Base-by-base conservation (phyloP, 2,888 invertebrate genomes). In the Parthenolecanium corni region DNA sequence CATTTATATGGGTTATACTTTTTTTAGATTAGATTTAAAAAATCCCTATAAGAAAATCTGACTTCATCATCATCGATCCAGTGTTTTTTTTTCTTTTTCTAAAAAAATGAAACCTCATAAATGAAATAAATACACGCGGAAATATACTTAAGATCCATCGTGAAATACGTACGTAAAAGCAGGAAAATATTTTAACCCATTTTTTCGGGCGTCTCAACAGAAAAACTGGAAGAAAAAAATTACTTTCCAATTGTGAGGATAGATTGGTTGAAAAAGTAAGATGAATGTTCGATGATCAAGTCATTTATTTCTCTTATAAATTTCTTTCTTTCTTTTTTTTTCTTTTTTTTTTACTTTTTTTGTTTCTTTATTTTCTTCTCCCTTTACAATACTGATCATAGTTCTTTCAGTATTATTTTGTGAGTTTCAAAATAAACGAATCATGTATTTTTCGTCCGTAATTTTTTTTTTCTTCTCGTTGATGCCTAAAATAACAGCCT, bases 1-100 rank as follows among this genome's bases (percentile, higher is more conserved):
- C 2, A 12, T 2, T 2, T 47, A 18, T n/a, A n/a, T n/a, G n/a
- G n/a, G n/a, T n/a, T n/a, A n/a, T n/a, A n/a, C n/a, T n/a, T n/a
- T n/a, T n/a, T n/a, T 38, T 12, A 38, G 12, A 38, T 38, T 12
- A 38, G 11, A 38, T 12, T 38, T 38, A 9, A 12, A 38, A 38
- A 12, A 12, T 38, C 12, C 9, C 9, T 12, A 38, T 38, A 12
- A 38, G 12, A 38, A 38, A 12, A 38, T 38, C 9, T 38, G 12
- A 38, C 12, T 38, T 38, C 12, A 69, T 21, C 24, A 20, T 23
- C 2, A n/a, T 23, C 16, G 5, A 21, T 38, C 16, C 6, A 11
- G 11, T 53, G 9, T 56, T 53, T 49, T 31, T 62, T 56, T 21
- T 53, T 18, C 20, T 56, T 56, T 56, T 56, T n/a, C n/a, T n/a